phyloP scores from a whole-genome alignment of 2,888 invertebrate species.

The Aspidiotus rigidus region DNA sequence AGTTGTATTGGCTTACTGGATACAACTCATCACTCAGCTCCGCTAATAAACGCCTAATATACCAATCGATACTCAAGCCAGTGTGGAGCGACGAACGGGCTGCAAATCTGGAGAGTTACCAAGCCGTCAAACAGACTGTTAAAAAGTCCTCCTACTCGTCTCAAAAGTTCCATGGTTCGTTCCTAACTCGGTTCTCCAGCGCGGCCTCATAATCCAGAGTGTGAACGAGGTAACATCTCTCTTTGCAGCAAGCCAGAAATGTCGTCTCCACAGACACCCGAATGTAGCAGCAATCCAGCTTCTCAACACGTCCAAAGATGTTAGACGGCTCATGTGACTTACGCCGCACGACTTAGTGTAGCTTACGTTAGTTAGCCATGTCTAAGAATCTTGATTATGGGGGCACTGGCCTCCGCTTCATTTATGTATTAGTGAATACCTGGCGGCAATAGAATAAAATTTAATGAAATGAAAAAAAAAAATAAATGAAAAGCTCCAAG shows the following conservation, averaged over 20 bases:
- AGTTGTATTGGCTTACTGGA: conserved; percentile 36
- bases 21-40: neutral
- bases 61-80: conserved; percentile 18
- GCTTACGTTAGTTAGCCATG: too few species aligned
- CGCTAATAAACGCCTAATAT: conserved; percentile 18
- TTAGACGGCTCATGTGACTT: too few species aligned
- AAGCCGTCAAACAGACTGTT: conserved; percentile 18
- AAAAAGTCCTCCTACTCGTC: neutral
- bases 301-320: too few species aligned
- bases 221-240: conserved; percentile 1
- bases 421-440: too few species aligned
- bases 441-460: too few species aligned
- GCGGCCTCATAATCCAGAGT: conserved; percentile 13
- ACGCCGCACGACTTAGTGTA: too few species aligned
- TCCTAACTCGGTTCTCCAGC: conserved; percentile 7
- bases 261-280: too few species aligned
- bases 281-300: too few species aligned
- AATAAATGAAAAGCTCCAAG: too few species aligned
- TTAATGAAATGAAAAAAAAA: too few species aligned
- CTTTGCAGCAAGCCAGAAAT: neutral
- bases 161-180: conserved; percentile 18
- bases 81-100: conserved; percentile 17
- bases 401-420: too few species aligned
- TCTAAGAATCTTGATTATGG: too few species aligned
- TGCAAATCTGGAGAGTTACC: conserved; percentile 7